Base-by-base conservation (phyloP, 2,797 vertebrate genomes). In the Coreius guichenoti region DNA sequence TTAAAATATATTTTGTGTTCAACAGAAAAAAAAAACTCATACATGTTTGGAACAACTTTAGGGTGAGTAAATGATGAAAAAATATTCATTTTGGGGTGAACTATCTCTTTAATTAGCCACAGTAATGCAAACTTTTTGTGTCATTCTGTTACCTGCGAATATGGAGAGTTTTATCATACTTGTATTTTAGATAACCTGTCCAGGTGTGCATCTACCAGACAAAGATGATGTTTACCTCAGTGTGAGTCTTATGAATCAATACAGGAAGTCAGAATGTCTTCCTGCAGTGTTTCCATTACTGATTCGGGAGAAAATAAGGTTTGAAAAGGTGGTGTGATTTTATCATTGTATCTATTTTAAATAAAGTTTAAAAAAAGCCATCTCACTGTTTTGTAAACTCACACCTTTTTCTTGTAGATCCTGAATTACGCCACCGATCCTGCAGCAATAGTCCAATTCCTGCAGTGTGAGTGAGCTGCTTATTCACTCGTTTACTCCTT, bases 191-290 rank as follows among this genome's bases (percentile, higher is more conserved):
- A 91, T 97, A 81, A 95, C 91, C 0, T 96, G 96, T 88, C 95
- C 95, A 19, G 94, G 93, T 56, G 95, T 96, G 76, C 95, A 95
- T 88, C 92, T 97, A 69, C 82, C 93, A 51, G 90, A 90, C 33
- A 97, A 95, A 90, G 91, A 95, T 72, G 93, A 94, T 31, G 17
- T 97, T 85, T 96, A 94, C 90, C 94, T 97, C 51, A 94, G 89
- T 78, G 88, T 96, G 87, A 92, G 91, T 87, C 87, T 97, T 56
- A 89, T 96, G 90, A 94, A 92, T 54, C 95, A 96, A 86, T 91
- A 91, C 89, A 88, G 91, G 84, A 94, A 94, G 81, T 93, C 94
- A 0, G 84, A 92, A 33, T 91, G 92, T 86, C 91, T 96, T 85
- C 92, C 93, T 4, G 91, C 95, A 3, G 56, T 95, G 69, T 97